Conservation (phyloP, 35 echinoderm and acorn worm genomes). For the Apostichopus japonicus region DNA sequence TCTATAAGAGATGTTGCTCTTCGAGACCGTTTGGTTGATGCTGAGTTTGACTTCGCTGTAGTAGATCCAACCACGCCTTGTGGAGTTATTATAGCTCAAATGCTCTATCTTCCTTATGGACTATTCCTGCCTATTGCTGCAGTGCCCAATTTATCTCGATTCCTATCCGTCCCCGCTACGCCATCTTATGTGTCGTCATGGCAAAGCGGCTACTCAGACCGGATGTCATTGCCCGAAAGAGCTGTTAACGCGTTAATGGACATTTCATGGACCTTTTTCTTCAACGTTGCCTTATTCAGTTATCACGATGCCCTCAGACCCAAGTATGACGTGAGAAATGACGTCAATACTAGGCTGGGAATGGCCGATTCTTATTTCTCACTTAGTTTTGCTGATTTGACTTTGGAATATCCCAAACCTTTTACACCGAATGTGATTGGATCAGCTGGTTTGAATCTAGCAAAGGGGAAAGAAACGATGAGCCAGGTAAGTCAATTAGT, state of each 20-base stretch:
- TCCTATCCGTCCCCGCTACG: constrained; percentile 19
- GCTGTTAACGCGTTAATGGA: neutral
- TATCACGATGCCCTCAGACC: constrained; percentile 2
- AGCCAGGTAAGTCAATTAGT: constrained; percentile 11
- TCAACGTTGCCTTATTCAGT: constrained; percentile 3
- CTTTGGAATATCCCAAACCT: constrained; percentile 48
- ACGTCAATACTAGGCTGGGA: neutral
- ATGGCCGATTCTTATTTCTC: constrained; percentile 12
- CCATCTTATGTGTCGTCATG: constrained; percentile 43
- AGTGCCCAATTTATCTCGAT: neutral
- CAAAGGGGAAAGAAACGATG: neutral
- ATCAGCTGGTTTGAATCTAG: constrained; percentile 35
- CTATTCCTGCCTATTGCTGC: constrained; percentile 16
- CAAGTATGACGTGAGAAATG: neutral
- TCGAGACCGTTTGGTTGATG: constrained; percentile 1
- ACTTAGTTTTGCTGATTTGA: constrained; percentile 38
- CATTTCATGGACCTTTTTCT: constrained; percentile 34
- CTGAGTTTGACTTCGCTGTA: constrained; percentile 36
- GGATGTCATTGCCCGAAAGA: constrained; percentile 38
- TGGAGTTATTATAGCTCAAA: constrained; percentile 1
- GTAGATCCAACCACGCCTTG: constrained; percentile 27
- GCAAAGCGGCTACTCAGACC: neutral
- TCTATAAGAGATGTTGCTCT: constrained; percentile 17
- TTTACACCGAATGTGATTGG: constrained; percentile 28
- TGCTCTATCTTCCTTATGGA: constrained; percentile 26